Conservation (phyloP, 2,113 vertebrate species). For the Pangasianodon gigas region DNA sequence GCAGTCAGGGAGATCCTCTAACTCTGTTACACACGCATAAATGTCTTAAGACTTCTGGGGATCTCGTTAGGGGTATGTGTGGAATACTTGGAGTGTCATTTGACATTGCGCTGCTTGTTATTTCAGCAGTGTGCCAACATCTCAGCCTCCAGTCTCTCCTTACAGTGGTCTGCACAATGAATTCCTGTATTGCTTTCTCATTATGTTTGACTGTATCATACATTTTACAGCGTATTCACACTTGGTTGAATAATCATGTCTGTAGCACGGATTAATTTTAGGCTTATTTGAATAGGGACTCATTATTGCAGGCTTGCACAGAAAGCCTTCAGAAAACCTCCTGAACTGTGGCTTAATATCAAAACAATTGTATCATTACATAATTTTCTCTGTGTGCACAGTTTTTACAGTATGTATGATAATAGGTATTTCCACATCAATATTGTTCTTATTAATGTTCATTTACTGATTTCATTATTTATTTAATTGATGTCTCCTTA, state of each 20-base stretch:
- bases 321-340: neutral
- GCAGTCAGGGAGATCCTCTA: neutral
- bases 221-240: neutral
- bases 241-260: no score
- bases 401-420: neutral
- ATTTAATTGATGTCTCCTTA: neutral
- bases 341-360: neutral
- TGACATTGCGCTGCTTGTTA: constrained; percentile 6
- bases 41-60: neutral
- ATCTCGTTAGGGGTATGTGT: constrained; percentile 24
- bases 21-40: constrained; percentile 25
- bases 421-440: neutral
- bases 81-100: neutral
- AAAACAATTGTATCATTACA: neutral
- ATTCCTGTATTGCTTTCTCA: neutral
- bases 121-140: neutral
- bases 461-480: neutral
- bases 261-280: neutral
- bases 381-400: neutral
- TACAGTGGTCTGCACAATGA: neutral
- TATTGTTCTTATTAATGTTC: neutral
- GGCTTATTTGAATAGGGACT: neutral
- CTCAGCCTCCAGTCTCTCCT: neutral
- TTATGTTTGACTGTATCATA: neutral
- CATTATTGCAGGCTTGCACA: neutral